These are phyloP conservation scores for Aleadryas rufinucha DNA, from an alignment of 2,113 vertebrate species.

Conservation along the genomic window DNA sequence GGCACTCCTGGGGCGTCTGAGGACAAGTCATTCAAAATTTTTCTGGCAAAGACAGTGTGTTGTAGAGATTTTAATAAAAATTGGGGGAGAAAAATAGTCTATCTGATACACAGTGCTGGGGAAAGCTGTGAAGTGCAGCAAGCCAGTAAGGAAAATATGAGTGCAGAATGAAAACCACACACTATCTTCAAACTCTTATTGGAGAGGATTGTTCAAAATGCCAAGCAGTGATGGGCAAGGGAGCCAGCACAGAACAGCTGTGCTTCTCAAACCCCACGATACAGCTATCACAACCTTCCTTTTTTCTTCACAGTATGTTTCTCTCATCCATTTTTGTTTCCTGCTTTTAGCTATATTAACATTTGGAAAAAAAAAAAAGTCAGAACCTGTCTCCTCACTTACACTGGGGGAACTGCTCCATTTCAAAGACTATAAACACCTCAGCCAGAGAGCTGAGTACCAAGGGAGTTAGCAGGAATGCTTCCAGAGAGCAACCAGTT, in stretches of 20 bases:
- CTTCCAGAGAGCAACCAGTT: background rate
- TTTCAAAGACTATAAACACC: background rate
- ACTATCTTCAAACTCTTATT: background rate
- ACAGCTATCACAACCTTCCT: background rate
- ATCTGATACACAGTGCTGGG: background rate
- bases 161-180: background rate
- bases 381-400: background rate
- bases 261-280: background rate
- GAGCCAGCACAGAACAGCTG: background rate
- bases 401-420: background rate
- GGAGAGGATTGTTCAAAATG: background rate
- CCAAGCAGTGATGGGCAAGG: background rate
- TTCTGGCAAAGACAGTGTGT: conserved; percentile 78
- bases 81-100: background rate
- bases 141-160: background rate
- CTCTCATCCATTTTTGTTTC: background rate
- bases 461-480: background rate
- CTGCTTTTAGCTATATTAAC: background rate
- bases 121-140: background rate
- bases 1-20: conserved; percentile 94
- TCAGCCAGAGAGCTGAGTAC: background rate
- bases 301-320: background rate
- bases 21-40: conserved; percentile 97
- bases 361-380: background rate
- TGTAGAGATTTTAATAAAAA: conserved; percentile 60